Base-by-base conservation (phyloP, 2,888 invertebrate genomes). In the Diplolepis rosae region DNA sequence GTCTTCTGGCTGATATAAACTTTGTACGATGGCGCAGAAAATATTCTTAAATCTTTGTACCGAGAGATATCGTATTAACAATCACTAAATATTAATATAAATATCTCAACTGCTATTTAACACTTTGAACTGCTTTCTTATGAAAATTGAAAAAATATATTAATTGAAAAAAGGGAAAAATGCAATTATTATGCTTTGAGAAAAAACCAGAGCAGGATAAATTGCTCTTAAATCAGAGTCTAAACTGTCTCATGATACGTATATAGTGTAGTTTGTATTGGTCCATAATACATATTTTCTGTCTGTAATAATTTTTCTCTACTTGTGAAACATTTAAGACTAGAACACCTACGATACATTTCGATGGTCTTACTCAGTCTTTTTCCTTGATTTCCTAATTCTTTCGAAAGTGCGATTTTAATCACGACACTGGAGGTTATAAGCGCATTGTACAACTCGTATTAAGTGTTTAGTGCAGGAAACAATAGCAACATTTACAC, bases 301-400 rank as follows among this genome's bases (percentile, higher is more conserved):
- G 11, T 32, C 4, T 32, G 18, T 11, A 11, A 32, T n/a, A 22
- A 54, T 32, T 32, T 54, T 54, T 32, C 18, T 30, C 27, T 30
- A 15, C 13, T 13, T 24, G 13, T 24, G 18, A 3, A 35, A 13
- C 13, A 24, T 35, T 35, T 24, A 61, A 39, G 56, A 61, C 56
- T 61, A 61, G 56, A 39, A 61, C 13, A 61, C 35, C 32, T 61
- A 48, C 22, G 11, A 48, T 18, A 48, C 22, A 35, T 56, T 24
- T 61, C 35, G 56, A 61, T 61, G 22, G 56, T n/a, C 52, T 30
- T 61, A 24, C 22, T 61, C 56, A 61, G 56, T 61, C 56, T 61
- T 61, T 61, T 61, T 24, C 6, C 35, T 35, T 35, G 2, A 32
- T 52, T 52, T 15, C 5, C 13, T 50, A n/a, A 13, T 52, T n/a